Percentiles rank a stretch among this genome's conserved stretches.
Evolutionary conservation across 2,888 invertebrate species (phyloP).

Genomic region (Argynnis bischoffii): DNA sequence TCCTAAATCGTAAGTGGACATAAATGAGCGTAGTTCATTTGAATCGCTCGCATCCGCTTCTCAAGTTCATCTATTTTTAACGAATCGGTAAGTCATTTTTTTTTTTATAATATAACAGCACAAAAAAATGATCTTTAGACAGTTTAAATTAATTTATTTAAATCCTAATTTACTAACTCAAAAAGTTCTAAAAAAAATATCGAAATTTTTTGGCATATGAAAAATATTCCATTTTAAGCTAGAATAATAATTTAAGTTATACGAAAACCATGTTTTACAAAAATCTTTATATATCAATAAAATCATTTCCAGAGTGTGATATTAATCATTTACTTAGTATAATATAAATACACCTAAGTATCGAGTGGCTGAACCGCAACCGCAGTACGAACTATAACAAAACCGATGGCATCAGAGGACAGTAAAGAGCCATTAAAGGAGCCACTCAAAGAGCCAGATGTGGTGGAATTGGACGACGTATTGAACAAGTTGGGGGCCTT

Average conservation of each 20-base stretch:
- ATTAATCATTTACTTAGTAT: no score
- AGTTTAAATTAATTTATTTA: background rate
- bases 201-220: no score
- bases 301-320: no score
- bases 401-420: constrained; percentile 17
- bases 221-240: no score
- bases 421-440: constrained; percentile 18
- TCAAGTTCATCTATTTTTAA: constrained; percentile 16
- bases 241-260: no score
- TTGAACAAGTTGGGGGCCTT: constrained; percentile 71
- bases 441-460: constrained; percentile 36
- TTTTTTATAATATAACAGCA: background rate
- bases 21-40: constrained; percentile 26
- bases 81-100: constrained; percentile 21
- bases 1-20: constrained; percentile 26
- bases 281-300: no score
- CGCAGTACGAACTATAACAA: background rate
- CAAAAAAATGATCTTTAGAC: background rate
- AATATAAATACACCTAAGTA: background rate
- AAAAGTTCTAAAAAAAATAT: no score
- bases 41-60: constrained; percentile 26
- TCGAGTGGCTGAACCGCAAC: background rate
- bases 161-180: no score
- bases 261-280: no score
- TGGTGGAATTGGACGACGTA: constrained; percentile 69